Conservation (phyloP, 2,797 vertebrate species). For the Sphenopsis melanotis region DNA sequence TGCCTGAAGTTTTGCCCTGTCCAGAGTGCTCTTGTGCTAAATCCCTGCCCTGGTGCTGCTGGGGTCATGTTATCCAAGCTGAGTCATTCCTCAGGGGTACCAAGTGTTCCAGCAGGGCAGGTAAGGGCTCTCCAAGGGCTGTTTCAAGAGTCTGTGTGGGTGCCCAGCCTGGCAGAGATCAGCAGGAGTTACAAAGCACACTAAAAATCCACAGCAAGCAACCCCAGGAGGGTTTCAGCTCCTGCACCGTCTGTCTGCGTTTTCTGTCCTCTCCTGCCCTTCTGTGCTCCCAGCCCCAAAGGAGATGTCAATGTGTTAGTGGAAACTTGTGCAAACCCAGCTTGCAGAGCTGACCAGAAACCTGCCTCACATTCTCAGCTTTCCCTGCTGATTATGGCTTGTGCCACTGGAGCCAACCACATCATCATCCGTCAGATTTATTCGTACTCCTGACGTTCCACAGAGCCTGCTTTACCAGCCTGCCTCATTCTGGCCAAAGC, state of each 20-base stretch:
- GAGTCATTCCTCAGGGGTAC: neutral
- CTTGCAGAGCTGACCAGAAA: neutral
- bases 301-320: neutral
- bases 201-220: neutral
- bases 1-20: neutral
- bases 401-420: neutral
- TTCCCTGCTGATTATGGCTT: neutral
- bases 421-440: fast-evolving
- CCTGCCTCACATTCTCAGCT: neutral
- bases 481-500: neutral
- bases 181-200: neutral
- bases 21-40: neutral
- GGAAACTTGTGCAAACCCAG: neutral
- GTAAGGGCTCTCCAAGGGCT: neutral
- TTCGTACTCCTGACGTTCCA: neutral
- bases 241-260: fast-evolving
- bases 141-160: neutral
- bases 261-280: constrained; percentile 9
- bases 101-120: neutral
- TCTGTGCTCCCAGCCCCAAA: neutral
- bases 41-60: neutral
- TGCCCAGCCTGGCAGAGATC: neutral
- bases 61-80: fast-evolving
- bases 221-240: neutral
- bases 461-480: neutral